Conservation (phyloP, 1,140 invertebrate species). For the Heliconius hewitsoni region DNA sequence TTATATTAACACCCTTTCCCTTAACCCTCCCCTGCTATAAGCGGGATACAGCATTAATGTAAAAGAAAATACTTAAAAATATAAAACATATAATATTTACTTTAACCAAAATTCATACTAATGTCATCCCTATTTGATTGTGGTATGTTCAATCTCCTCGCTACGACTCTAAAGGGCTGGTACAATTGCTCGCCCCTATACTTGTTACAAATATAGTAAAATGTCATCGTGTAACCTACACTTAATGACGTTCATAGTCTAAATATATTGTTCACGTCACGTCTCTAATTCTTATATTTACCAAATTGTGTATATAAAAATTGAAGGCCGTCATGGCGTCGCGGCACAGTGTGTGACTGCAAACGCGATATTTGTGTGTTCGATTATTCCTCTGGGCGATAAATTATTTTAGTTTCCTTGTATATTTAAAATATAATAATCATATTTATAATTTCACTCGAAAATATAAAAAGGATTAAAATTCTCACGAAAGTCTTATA, state of each 20-base stretch:
- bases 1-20: too few relatives aligned
- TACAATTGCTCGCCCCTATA: background rate
- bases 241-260: background rate
- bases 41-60: too few relatives aligned
- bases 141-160: slow-evolving; percentile 12
- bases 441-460: too few relatives aligned
- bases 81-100: too few relatives aligned
- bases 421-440: too few relatives aligned
- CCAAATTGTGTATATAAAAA: too few relatives aligned
- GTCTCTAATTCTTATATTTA: too few relatives aligned
- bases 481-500: too few relatives aligned
- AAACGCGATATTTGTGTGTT: background rate
- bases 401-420: background rate
- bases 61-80: too few relatives aligned
- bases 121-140: background rate
- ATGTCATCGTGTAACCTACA: slow-evolving; percentile 10
- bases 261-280: background rate
- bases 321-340: background rate
- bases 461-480: too few relatives aligned
- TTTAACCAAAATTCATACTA: background rate
- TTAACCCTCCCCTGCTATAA: too few relatives aligned
- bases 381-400: background rate
- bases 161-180: slow-evolving; percentile 9
- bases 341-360: background rate
- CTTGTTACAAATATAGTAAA: slow-evolving; percentile 13